Evolutionary conservation across 1,140 invertebrate species (phyloP), one percentile per base, ranked within the genome.

Genomic region (Lasioglossum baleicum): DNA sequence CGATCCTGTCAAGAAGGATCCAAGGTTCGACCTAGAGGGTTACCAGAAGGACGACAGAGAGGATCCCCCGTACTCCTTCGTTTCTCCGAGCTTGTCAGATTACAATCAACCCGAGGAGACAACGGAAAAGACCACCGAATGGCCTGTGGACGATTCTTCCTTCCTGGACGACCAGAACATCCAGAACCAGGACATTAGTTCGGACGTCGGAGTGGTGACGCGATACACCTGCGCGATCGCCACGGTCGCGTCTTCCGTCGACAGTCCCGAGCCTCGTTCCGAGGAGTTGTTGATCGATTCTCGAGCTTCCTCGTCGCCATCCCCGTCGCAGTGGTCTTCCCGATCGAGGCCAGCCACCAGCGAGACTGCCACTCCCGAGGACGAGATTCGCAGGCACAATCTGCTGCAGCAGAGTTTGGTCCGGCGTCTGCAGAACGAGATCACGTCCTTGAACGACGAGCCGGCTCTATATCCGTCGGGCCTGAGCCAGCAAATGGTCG

Each of bases 161-260:
- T 69, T 83, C 11, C 22, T 69, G 7, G 77, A 86, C 17, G 90
- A 90, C 48, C 84, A 90, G 61, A 89, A 91, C 40, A 92, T 93
- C 11, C 83, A 92, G 40, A 93, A 93, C 75, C 92, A 93, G 65
- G 92, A 93, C 31, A 92, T 93, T 61, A 90, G 91, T 31, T 77
- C 89, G 0, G 91, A 92, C 2, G 61, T 83, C 8, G 91, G 91
- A 7, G 79, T 93, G 0, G 88, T 93, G 0, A 93, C 92, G 0
- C 88, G 92, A 13, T 92, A 92, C 58, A 83, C 92, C 0, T 88
- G 90, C 44, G 92, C 92, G 2, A 90, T 92, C 7, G 92, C 80
- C 8, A 93, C 92, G 0, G 87, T 92, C 2, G 88, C 90, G 0
- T 84, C 90, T 22, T 63, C 79, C 17, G 48, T 70, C 13, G 72